Evolutionary conservation across 2,113 vertebrate species (phyloP).

Genomic region (Toxotes jaculatrix): DNA sequence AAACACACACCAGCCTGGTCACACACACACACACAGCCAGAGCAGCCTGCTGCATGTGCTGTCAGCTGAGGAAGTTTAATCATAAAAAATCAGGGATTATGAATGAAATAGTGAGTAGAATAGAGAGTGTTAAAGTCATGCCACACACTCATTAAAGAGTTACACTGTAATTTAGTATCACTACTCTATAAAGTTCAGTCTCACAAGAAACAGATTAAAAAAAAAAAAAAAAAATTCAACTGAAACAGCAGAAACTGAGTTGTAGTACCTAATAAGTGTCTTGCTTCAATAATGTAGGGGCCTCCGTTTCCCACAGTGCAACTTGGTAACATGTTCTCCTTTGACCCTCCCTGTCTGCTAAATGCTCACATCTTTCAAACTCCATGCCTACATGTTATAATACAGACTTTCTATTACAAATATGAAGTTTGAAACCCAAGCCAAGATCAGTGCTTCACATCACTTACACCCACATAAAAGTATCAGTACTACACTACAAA

Average conservation of each 20-base stretch:
- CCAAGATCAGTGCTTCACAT: too few species aligned
- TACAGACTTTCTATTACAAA: too few species aligned
- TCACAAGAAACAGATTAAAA: not conserved
- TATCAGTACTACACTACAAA: not conserved
- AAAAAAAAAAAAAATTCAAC: too few species aligned
- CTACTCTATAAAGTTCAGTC: not conserved
- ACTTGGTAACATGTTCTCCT: too few species aligned
- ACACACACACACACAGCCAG: not conserved
- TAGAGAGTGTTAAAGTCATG: not conserved
- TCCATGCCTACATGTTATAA: too few species aligned
- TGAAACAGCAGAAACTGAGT: not conserved
- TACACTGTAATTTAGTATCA: not conserved
- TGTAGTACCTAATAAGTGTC: not conserved
- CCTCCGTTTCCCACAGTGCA: too few species aligned
- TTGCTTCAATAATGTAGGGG: not conserved
- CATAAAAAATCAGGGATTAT: not conserved
- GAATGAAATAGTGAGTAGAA: not conserved
- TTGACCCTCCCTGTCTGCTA: not conserved
- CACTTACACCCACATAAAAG: too few species aligned
- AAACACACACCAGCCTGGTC: constrained; percentile 13
- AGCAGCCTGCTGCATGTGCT: not conserved
- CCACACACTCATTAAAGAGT: not conserved
- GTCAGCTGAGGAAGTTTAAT: not conserved
- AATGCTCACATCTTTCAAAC: too few species aligned
- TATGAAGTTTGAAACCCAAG: too few species aligned